Conservation (phyloP, 1,140 invertebrate genomes). For the Halyomorpha halys region DNA sequence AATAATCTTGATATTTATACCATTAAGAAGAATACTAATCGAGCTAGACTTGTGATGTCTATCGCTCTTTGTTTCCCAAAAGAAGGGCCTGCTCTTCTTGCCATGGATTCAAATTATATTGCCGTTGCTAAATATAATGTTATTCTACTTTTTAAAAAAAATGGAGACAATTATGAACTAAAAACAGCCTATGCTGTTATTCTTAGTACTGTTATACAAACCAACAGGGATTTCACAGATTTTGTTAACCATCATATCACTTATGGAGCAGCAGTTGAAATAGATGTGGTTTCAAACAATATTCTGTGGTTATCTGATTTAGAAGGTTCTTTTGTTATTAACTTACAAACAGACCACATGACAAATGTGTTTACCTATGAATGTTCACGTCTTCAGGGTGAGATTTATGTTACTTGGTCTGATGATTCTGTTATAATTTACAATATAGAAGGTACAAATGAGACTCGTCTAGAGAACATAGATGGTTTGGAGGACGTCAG, state of each 20-base stretch:
- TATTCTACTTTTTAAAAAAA: neutral
- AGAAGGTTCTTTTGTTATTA: neutral
- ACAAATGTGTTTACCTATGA: conserved; percentile 2
- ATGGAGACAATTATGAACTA: neutral
- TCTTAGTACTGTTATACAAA: neutral
- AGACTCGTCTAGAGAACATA: neutral
- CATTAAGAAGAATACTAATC: neutral
- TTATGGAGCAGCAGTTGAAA: neutral
- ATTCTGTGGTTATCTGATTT: neutral
- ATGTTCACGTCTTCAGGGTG: neutral
- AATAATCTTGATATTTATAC: neutral
- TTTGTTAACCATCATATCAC: neutral
- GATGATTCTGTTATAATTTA: neutral
- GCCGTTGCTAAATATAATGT: neutral
- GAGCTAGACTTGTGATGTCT: neutral
- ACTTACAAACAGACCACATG: neutral
- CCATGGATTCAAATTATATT: neutral
- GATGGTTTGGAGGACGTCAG: neutral
- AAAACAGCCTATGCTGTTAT: neutral
- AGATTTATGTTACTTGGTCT: neutral
- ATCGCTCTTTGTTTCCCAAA: neutral
- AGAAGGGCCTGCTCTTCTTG: neutral
- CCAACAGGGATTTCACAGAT: neutral
- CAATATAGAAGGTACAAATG: neutral
- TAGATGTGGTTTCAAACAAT: neutral